A percentile compares a stretch with the other conserved stretches of the same genome.
Evolutionary conservation across 35 echinoderm and acorn worm species (phyloP).

Genomic region (Patiria miniata): DNA sequence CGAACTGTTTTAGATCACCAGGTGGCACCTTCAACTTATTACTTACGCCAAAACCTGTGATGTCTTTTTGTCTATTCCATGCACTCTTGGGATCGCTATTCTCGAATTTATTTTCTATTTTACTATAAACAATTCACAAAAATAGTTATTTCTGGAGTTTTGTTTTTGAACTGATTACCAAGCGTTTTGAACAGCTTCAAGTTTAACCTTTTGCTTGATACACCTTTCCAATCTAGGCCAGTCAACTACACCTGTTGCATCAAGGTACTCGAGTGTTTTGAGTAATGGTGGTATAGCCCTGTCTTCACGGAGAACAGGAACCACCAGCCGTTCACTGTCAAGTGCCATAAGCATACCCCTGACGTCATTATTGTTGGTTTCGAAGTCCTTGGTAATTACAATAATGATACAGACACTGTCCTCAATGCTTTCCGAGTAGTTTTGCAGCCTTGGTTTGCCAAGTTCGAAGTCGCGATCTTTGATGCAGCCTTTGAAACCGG

Average conservation of each 20-base stretch:
- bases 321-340: too few relatives aligned
- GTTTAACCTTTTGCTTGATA: too few relatives aligned
- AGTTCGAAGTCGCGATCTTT: not conserved
- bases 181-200: too few relatives aligned
- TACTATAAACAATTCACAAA: too few relatives aligned
- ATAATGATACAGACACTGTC: not conserved
- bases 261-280: not conserved
- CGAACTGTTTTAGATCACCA: not conserved
- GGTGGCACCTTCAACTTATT: not conserved
- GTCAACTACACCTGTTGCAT: too few relatives aligned
- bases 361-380: too few relatives aligned
- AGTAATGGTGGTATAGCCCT: not conserved
- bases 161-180: too few relatives aligned
- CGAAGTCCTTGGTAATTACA: not conserved
- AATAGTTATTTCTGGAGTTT: too few relatives aligned
- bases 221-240: too few relatives aligned
- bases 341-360: too few relatives aligned
- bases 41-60: not conserved
- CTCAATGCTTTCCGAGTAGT: not conserved
- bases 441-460: not conserved
- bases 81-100: not conserved
- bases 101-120: slow-evolving; percentile 7
- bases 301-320: not conserved
- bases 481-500: slow-evolving; percentile 1
- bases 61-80: slow-evolving; percentile 9